Percentiles rank a stretch among this genome's conserved stretches.
These are phyloP conservation scores for Sarotherodon lohbergeri DNA, from an alignment of 2,113 vertebrate genomes.

Conservation along the genomic window DNA sequence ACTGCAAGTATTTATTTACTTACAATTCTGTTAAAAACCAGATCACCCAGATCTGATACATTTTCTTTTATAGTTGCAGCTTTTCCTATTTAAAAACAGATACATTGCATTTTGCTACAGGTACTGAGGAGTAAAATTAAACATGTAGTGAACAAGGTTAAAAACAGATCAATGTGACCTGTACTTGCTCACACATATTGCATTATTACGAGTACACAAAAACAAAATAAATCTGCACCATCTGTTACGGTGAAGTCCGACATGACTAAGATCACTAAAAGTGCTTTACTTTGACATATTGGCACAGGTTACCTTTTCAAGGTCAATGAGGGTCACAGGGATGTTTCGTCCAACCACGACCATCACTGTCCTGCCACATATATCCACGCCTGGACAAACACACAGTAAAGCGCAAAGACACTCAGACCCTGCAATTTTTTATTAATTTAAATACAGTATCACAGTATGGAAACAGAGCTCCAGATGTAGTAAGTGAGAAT, in stretches of 20 bases:
- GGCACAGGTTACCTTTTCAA: slow-evolving; percentile 84
- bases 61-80: neutral
- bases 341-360: slow-evolving; percentile 96
- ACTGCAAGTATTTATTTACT: neutral
- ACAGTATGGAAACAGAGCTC: neutral
- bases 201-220: neutral
- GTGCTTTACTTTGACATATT: neutral
- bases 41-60: neutral
- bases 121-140: neutral
- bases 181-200: neutral
- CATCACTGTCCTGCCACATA: slow-evolving; percentile 90
- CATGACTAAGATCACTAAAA: neutral
- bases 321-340: slow-evolving; percentile 88
- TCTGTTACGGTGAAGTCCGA: neutral
- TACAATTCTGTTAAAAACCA: neutral
- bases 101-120: neutral
- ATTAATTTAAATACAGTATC: neutral
- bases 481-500: neutral
- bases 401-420: neutral
- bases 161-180: neutral
- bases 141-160: neutral
- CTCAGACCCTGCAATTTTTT: neutral
- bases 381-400: slow-evolving; percentile 81
- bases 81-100: neutral
- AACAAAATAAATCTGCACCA: neutral